These are phyloP conservation scores for Apostichopus japonicus DNA, from an alignment of 35 echinoderm and acorn worm species.

Conservation along the genomic window DNA sequence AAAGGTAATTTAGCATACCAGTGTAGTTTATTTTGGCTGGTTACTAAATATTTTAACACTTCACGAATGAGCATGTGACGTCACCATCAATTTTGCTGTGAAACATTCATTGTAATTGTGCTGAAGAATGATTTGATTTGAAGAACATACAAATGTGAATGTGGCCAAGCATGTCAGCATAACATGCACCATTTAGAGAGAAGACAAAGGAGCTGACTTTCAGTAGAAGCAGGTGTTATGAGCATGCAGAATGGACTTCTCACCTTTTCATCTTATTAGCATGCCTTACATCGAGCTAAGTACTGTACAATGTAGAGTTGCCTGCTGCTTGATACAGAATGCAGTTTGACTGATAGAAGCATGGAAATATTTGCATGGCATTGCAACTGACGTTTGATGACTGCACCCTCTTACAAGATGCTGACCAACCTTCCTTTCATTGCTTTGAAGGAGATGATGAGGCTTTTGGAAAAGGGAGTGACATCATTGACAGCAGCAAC, in stretches of 20 bases:
- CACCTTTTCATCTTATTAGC: background rate
- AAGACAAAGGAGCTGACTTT: too few relatives aligned
- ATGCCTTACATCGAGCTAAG: background rate
- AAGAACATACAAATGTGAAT: background rate
- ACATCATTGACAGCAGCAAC: background rate
- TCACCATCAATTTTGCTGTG: background rate
- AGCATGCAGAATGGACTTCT: too few relatives aligned
- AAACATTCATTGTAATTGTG: background rate
- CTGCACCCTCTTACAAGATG: background rate
- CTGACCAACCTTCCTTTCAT: constrained; percentile 26
- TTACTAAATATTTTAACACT: too few relatives aligned
- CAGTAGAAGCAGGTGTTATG: too few relatives aligned
- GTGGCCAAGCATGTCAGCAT: background rate
- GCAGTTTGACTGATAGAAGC: background rate
- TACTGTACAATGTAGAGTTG: background rate
- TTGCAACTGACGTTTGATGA: background rate
- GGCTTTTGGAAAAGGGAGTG: background rate
- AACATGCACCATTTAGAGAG: background rate
- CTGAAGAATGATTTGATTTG: background rate
- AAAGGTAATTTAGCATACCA: too few relatives aligned
- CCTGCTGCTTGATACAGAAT: background rate
- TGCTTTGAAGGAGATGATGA: constrained; percentile 38
- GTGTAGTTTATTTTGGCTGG: too few relatives aligned
- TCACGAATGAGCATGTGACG: background rate
- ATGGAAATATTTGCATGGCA: background rate